phyloP scores from a whole-genome alignment of 2,797 vertebrate species.

The Sarcophilus harrisii region DNA sequence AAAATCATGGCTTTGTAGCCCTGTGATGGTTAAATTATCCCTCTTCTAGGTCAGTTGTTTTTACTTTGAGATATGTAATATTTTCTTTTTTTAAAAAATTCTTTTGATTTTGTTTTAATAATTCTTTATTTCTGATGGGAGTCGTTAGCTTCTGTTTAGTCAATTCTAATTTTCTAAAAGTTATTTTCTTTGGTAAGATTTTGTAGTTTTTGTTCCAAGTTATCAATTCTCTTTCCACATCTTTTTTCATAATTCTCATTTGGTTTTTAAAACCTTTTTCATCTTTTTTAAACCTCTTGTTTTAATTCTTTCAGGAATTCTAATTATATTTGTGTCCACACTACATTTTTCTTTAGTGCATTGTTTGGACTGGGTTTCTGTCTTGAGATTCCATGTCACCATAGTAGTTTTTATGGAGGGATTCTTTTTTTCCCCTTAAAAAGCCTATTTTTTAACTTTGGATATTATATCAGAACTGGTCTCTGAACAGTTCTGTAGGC shows the following conservation, averaged over 20 bases:
- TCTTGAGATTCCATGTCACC: not conserved
- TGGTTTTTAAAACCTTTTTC: not conserved
- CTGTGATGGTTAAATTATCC: not conserved
- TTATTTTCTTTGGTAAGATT: not conserved
- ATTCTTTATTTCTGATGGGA: not conserved
- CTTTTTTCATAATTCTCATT: not conserved
- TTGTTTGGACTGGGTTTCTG: not conserved
- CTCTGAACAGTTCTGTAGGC: not conserved
- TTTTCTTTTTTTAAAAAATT: not conserved
- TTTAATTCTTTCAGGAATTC: not conserved
- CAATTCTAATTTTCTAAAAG: not conserved
- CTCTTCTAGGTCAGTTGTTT: not conserved
- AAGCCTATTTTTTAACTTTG: not conserved
- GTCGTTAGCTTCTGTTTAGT: not conserved
- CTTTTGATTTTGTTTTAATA: not conserved
- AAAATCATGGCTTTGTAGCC: not conserved
- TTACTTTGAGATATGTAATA: not conserved
- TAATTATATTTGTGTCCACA: not conserved
- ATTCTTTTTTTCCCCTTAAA: not conserved
- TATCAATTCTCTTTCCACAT: not conserved
- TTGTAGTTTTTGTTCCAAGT: not conserved
- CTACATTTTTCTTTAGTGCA: not conserved
- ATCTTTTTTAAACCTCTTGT: not conserved
- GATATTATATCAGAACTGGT: not conserved
- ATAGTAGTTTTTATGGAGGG: not conserved